Evolutionary conservation across 1,140 invertebrate genomes (phyloP), one percentile per base, ranked within the genome.

Genomic region (Semibalanus balanoides): DNA sequence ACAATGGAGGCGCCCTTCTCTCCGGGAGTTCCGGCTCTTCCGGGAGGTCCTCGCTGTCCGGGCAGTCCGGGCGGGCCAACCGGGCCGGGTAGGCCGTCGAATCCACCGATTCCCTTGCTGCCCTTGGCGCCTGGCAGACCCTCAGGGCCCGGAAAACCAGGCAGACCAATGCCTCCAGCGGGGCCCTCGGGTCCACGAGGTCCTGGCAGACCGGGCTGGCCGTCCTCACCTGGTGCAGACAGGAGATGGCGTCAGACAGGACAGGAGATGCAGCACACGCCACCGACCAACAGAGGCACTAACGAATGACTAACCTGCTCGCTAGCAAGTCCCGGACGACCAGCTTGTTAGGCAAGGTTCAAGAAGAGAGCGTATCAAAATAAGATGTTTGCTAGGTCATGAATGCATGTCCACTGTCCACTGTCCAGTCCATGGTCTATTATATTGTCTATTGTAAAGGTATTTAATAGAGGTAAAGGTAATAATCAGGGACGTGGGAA

Each of bases 111-210:
- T 71, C 92, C 92, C 81, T 89, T 89, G 25, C 88, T 87, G 76
- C 90, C 90, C 69, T 79, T 80, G 3, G 82, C 79, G 31, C 93
- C 93, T 35, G 85, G 86, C 51, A 88, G 87, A 30, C 94, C 94
- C 70, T 87, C 85, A 79, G 89, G 84, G 27, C 88, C 88, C 75
- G 83, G 82, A 74, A 86, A 84, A 76, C 88, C 88, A 75, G 84
- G 85, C 0, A 88, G 85, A 30, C 88, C 87, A 31, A 82, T 81
- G 31, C 85, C 83, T 70, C 89, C 88, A 35, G 83, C 83, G 69
- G 85, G 87, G 64, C 89, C 89, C 40, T 77, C 77, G 31, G 81
- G 81, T 22, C 85, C 86, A 27, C 79, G 80, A 30, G 76, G 31
- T 27, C 82, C 82, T 35, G 77, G 76, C 43, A 30, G 51, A 29